Percentiles rank a stretch among this genome's conserved stretches.
Conservation (phyloP, 2,888 invertebrate species). For the Abrostola tripartita region DNA sequence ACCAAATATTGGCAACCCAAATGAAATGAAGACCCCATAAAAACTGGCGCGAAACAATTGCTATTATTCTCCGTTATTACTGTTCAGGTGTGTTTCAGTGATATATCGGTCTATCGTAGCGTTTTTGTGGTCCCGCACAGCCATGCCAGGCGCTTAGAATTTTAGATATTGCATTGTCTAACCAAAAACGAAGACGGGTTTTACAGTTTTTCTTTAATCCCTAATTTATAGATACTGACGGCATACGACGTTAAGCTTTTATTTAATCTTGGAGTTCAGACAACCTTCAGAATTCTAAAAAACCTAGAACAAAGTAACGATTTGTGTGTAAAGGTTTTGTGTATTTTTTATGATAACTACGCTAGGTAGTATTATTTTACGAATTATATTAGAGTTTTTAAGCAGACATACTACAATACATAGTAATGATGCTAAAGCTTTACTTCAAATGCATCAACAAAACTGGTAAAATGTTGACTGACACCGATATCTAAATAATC, state of each 20-base stretch:
- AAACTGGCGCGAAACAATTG: slow-evolving; percentile 81
- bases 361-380: no score
- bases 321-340: no score
- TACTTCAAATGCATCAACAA: no score
- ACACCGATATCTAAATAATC: no score
- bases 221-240: slow-evolving; percentile 18
- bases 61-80: slow-evolving; percentile 85
- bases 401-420: no score
- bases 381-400: no score
- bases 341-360: no score
- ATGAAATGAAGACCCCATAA: slow-evolving; percentile 81
- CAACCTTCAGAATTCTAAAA: no score
- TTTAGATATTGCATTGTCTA: slow-evolving; percentile 56
- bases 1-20: slow-evolving; percentile 55
- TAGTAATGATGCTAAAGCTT: no score
- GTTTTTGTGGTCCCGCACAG: slow-evolving; percentile 72
- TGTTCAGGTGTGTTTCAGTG: slow-evolving; percentile 83
- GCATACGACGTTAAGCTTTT: not conserved
- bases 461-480: no score
- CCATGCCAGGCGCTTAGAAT: slow-evolving; percentile 67
- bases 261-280: slow-evolving; percentile 2
- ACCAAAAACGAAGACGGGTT: slow-evolving; percentile 20
- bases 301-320: no score
- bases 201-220: slow-evolving; percentile 14
- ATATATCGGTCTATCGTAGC: slow-evolving; percentile 79